phyloP scores from a whole-genome alignment of 2,113 vertebrate species.

The Nipponia nippon region DNA sequence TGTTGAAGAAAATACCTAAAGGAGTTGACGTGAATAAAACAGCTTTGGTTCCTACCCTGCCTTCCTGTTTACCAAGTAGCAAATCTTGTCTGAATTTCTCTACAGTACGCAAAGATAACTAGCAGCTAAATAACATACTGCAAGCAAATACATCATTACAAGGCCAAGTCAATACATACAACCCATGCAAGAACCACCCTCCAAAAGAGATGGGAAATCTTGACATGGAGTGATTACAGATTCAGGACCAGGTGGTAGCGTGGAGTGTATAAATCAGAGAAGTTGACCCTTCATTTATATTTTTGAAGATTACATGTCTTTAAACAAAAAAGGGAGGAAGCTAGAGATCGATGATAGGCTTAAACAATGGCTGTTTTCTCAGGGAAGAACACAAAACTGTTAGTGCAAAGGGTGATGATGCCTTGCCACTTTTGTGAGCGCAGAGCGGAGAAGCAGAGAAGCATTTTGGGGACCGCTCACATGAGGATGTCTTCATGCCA shows the following conservation, averaged over 20 bases:
- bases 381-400: not conserved
- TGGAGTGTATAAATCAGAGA: not conserved
- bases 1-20: not conserved
- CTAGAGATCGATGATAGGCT: not conserved
- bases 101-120: not conserved
- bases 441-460: not conserved
- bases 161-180: not conserved
- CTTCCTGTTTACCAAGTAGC: not conserved
- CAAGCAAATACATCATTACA: not conserved
- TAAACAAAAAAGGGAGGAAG: not conserved
- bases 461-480: not conserved
- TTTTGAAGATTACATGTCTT: not conserved
- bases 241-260: not conserved
- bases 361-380: not conserved
- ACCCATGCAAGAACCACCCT: not conserved
- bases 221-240: not conserved
- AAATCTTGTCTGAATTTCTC: conserved; percentile 13
- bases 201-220: not conserved
- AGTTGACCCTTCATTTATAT: not conserved
- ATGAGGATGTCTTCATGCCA: not conserved
- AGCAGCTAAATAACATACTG: not conserved
- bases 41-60: not conserved
- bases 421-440: not conserved
- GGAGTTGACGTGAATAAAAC: not conserved
- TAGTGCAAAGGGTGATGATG: not conserved